Conservation (phyloP, 2,888 invertebrate species). For the Zeuzera pyrina region DNA sequence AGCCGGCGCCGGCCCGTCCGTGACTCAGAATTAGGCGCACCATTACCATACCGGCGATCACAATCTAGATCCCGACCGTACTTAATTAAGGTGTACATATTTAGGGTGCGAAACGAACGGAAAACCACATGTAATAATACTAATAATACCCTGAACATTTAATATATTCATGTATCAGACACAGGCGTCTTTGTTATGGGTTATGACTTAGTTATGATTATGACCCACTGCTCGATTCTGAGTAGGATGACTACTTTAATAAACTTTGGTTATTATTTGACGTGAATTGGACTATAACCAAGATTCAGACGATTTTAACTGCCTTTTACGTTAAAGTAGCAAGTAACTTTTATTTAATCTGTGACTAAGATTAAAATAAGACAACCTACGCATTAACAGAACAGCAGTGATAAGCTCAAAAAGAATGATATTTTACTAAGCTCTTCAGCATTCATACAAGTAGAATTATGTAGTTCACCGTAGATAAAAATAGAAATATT, state of each 20-base stretch:
- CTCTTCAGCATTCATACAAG: too few species aligned
- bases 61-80: slow-evolving; percentile 41
- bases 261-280: slow-evolving; percentile 30
- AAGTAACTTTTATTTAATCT: not conserved
- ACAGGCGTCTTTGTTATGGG: slow-evolving; percentile 19
- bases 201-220: slow-evolving; percentile 6
- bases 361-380: too few species aligned
- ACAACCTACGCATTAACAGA: too few species aligned
- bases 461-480: too few species aligned
- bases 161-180: slow-evolving; percentile 21
- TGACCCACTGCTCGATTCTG: slow-evolving; percentile 10
- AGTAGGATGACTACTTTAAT: slow-evolving; percentile 21
- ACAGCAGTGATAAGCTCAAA: too few species aligned
- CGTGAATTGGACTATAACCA: slow-evolving; percentile 16
- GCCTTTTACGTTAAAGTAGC: slow-evolving; percentile 23
- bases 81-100: slow-evolving; percentile 50
- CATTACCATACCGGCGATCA: slow-evolving; percentile 46
- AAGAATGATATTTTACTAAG: too few species aligned
- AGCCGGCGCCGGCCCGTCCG: slow-evolving; percentile 36
- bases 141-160: slow-evolving; percentile 26
- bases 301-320: slow-evolving; percentile 19
- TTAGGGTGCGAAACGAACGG: slow-evolving; percentile 49
- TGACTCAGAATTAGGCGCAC: slow-evolving; percentile 49
- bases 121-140: slow-evolving; percentile 36
- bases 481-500: too few species aligned